These are phyloP conservation scores for Channallabes apus DNA, from an alignment of 2,797 vertebrate species.

Conservation along the genomic window DNA sequence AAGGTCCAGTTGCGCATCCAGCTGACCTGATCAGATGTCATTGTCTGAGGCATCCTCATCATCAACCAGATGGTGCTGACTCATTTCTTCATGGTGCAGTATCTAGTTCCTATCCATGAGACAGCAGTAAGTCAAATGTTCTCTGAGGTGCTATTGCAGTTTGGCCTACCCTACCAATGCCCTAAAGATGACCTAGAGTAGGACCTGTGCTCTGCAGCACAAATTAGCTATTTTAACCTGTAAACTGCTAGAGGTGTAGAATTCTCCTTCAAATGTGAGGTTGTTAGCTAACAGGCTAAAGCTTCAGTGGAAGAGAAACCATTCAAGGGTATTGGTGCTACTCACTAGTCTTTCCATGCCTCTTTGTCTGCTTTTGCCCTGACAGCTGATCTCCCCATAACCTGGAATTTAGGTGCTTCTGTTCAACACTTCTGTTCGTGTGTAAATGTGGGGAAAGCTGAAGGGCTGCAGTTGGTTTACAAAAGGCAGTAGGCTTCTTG, in stretches of 20 bases:
- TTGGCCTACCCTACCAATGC: constrained; percentile 32
- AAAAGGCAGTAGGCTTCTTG: constrained; percentile 61
- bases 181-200: constrained; percentile 26
- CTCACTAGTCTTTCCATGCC: constrained; percentile 44
- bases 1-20: constrained; percentile 30
- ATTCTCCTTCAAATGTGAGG: constrained; percentile 1
- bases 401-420: constrained; percentile 48
- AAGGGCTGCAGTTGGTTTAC: constrained; percentile 53
- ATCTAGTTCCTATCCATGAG: constrained; percentile 32
- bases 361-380: constrained; percentile 37
- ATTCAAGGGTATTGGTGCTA: constrained; percentile 54
- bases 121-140: constrained; percentile 22
- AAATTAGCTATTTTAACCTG: constrained; percentile 11
- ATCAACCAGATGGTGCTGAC: constrained; percentile 51
- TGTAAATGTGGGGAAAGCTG: constrained; percentile 40
- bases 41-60: constrained; percentile 25
- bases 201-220: constrained; percentile 22
- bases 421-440: constrained; percentile 34
- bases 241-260: constrained; percentile 13
- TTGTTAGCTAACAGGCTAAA: constrained; percentile 18
- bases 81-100: constrained; percentile 44
- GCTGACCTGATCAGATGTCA: constrained; percentile 28
- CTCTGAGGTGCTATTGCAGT: constrained; percentile 49
- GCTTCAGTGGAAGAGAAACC: constrained; percentile 15
- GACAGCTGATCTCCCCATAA: constrained; percentile 30